Evolutionary conservation across 2,113 vertebrate species (phyloP), one percentile per base, ranked within the genome.

Genomic region (Chaetura pelagica): DNA sequence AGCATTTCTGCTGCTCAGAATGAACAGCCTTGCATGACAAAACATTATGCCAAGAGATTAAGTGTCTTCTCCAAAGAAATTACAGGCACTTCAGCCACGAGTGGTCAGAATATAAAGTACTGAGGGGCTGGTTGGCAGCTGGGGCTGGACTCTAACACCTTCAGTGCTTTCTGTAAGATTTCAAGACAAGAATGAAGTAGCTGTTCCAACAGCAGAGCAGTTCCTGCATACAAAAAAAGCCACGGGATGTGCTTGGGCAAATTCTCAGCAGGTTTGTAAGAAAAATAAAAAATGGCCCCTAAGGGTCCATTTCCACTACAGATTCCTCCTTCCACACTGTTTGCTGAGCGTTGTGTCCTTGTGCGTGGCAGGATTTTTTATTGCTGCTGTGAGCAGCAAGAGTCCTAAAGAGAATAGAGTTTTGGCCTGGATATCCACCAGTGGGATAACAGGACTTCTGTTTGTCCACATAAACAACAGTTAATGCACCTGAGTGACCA

Each of bases 251-350:
- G 35, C 63, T 49, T 29, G 49, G 64, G 68, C 55, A 87, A 89
- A 89, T 30, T 57, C 85, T 92, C 85, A 73, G 68, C 88, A 91
- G 88, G 72, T 77, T 89, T 84, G 63, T 55, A 80, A 59, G 85
- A n/a, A 49, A 87, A 77, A 59, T 76, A 87, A 94, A 66, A 79
- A 59, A 87, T n/a, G 21, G 44, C 54, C 78, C 91, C 49, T 24
- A 16, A 68, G 68, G 54, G 68, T 77, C 91, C 40, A 55, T 76
- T 95, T 91, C 72, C 40, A 42, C 24, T n/a, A 19, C 77, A 73
- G 73, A 8, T 77, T 76, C 58, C 49, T 95, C 81, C 49, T 80
- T 73, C 87, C 51, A 17, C 34, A 24, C 44, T 69, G 35, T 69
- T 85, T 1, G 2, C 54, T 34, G 62, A 72, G 58, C 3, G 0